These are phyloP conservation scores for Drosophila tanythrix DNA, from an alignment of 2,888 invertebrate genomes.

Conservation along the genomic window DNA sequence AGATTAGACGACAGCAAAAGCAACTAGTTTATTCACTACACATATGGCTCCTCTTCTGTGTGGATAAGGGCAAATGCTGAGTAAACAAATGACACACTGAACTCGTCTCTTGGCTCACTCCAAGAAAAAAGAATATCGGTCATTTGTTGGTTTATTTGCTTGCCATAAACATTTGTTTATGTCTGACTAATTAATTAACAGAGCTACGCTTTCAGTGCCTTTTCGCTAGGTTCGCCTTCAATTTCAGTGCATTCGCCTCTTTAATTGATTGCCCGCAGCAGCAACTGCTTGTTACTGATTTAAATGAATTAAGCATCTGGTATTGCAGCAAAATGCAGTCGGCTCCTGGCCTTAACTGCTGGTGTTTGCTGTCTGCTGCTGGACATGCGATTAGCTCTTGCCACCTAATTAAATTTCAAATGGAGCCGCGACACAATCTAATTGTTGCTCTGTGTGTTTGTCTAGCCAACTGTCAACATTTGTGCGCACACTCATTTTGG, in stretches of 20 bases:
- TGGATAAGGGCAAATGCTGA: conserved; percentile 6
- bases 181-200: conserved; percentile 52
- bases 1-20: conserved; percentile 35
- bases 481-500: conserved; percentile 23
- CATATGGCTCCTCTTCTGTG: conserved; percentile 23
- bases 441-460: conserved; percentile 36
- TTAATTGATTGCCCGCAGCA: conserved; percentile 42
- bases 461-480: conserved; percentile 28
- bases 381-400: conserved; percentile 47
- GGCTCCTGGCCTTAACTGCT: conserved; percentile 15
- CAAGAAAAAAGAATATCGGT: background rate
- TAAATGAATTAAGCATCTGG: conserved; percentile 40
- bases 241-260: conserved; percentile 34
- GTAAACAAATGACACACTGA: conserved; percentile 25
- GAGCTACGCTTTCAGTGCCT: conserved; percentile 1
- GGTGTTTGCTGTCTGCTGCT: conserved; percentile 12
- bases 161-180: conserved; percentile 48
- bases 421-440: conserved; percentile 52
- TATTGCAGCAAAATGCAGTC: conserved; percentile 4
- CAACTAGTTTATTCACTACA: conserved; percentile 45
- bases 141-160: conserved; percentile 26
- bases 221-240: conserved; percentile 2
- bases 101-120: background rate
- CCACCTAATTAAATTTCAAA: conserved; percentile 74
- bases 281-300: conserved; percentile 24